Evolutionary conservation across 2,888 invertebrate species (phyloP), one percentile per base, ranked within the genome.

Genomic region (Salpingus planirostris): DNA sequence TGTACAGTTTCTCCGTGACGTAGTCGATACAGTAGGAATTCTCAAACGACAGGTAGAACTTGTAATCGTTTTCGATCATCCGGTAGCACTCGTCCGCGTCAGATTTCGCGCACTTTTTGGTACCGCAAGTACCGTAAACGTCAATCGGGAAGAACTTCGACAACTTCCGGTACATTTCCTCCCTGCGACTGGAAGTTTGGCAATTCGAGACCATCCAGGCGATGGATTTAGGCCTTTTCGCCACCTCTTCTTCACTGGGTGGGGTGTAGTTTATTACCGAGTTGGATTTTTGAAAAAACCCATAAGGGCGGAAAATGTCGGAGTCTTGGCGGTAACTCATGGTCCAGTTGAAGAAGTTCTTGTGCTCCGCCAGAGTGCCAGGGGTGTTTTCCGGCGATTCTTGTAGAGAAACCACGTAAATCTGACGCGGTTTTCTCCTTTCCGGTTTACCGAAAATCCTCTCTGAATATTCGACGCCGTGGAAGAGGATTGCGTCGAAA

Each of bases 41-140:
- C 59, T 84, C 83, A 50, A 84, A 74, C 1, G 74, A 71, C 24
- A 83, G 58, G 49, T 82, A 82, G 54, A 83, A 84, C 52, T 74
- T 80, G 55, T 83, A 84, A 31, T 72, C 65, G 25, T 65, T 64
- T 44, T 66, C 69, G 12, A 71, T 29, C 32, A 57, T 64, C 48
- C 58, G 63, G 32, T 62, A 62, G 36, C 71, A 71, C 14, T 49
- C 60, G 6, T 68, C 60, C 21, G 38, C 29, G 4, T 38, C 21
- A 4, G 31, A 29, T 27, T 40, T 45, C 1, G 51, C 43, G 31
- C 60, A 69, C 47, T 46, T 57, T 2, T 58, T 43, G 0, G 48
- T 42, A 1, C 78, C 78, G 52, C 81, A 82, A 1, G 49, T 51
- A n/a, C 80, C 80, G 49, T 67, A 79, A 11, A 79, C 65, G 51